A percentile compares a stretch with the other conserved stretches of the same genome.
These are phyloP conservation scores for Phyllostomus hastatus DNA, from an alignment of 2,113 vertebrate species.

Conservation along the genomic window DNA sequence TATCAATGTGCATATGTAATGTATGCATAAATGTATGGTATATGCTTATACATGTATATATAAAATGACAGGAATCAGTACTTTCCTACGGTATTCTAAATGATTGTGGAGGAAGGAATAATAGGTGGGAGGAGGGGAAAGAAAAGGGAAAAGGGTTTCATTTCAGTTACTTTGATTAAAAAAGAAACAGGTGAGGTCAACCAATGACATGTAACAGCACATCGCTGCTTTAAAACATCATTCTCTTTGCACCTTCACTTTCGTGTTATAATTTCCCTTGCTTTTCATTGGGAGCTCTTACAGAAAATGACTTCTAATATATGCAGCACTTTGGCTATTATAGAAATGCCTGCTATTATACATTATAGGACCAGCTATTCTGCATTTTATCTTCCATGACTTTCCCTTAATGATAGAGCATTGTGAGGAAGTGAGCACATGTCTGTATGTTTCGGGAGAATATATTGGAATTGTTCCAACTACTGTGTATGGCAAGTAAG, in stretches of 20 bases:
- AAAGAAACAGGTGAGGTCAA: slow-evolving; percentile 45
- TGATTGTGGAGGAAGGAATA: neutral
- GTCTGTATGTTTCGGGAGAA: slow-evolving; percentile 39
- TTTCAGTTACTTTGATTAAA: slow-evolving; percentile 21
- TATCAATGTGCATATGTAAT: neutral
- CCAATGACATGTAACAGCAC: neutral
- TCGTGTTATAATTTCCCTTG: slow-evolving; percentile 50
- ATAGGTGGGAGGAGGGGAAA: neutral
- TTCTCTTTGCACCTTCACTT: slow-evolving; percentile 45
- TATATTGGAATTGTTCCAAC: slow-evolving; percentile 44
- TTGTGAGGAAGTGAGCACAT: slow-evolving; percentile 40
- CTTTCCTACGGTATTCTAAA: neutral
- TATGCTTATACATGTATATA: neutral
- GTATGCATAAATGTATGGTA: neutral
- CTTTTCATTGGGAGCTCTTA: slow-evolving; percentile 56
- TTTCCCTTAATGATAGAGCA: slow-evolving; percentile 59
- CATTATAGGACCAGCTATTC: slow-evolving; percentile 39
- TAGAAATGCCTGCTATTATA: slow-evolving; percentile 46
- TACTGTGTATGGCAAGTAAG: neutral
- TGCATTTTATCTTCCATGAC: slow-evolving; percentile 63
- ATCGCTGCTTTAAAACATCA: slow-evolving; percentile 20
- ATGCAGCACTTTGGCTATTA: slow-evolving; percentile 47
- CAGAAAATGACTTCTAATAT: slow-evolving; percentile 67
- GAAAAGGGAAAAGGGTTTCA: neutral
- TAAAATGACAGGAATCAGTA: neutral